phyloP scores from a whole-genome alignment of 1,140 invertebrate species.

The Drosophila orosa region DNA sequence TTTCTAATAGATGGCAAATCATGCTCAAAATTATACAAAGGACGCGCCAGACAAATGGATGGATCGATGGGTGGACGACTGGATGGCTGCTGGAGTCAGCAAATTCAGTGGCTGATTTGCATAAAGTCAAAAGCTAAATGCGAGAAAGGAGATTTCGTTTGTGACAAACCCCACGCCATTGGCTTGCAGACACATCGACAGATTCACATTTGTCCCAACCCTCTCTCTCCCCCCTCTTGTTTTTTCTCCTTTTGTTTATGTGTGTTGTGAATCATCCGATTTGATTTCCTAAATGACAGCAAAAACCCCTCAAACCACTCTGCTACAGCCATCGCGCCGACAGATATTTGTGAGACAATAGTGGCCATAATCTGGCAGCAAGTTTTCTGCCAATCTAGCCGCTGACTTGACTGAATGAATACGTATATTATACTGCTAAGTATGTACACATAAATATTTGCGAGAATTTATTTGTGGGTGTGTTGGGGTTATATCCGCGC shows the following conservation, averaged over 20 bases:
- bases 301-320: slow-evolving; percentile 49
- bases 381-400: slow-evolving; percentile 52
- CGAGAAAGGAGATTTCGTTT: slow-evolving; percentile 16
- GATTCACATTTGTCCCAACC: slow-evolving; percentile 36
- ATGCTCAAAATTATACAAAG: slow-evolving; percentile 67
- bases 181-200: slow-evolving; percentile 46
- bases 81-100: slow-evolving; percentile 25
- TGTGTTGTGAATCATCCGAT: slow-evolving; percentile 68
- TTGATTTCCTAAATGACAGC: slow-evolving; percentile 72
- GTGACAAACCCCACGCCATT: slow-evolving; percentile 49
- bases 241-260: slow-evolving; percentile 29
- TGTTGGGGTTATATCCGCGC: slow-evolving; percentile 33
- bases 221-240: background rate
- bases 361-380: slow-evolving; percentile 56
- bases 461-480: slow-evolving; percentile 21
- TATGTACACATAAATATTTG: slow-evolving; percentile 31
- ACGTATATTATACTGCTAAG: slow-evolving; percentile 19
- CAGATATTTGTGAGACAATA: slow-evolving; percentile 33
- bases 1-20: slow-evolving; percentile 63
- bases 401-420: slow-evolving; percentile 58
- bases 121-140: slow-evolving; percentile 41
- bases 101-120: slow-evolving; percentile 57
- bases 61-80: slow-evolving; percentile 27
- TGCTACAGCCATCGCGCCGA: slow-evolving; percentile 11
- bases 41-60: slow-evolving; percentile 36